Conservation (phyloP, 2,888 invertebrate genomes). For the Listrodromus nycthemerus region DNA sequence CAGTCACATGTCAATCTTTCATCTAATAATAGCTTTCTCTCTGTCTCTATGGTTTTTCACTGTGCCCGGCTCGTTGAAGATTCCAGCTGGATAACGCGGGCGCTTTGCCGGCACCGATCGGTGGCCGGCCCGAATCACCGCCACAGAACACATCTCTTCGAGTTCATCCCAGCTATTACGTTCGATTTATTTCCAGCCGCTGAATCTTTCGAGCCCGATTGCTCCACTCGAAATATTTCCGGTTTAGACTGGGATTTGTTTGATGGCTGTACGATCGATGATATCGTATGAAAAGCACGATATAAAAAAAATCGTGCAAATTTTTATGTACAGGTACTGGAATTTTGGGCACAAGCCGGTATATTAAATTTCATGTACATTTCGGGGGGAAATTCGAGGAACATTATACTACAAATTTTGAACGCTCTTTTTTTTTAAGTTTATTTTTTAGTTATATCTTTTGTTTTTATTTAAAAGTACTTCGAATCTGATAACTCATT, state of each 20-base stretch:
- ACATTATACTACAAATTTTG: not conserved
- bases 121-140: not conserved
- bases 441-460: no score
- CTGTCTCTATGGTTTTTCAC: conserved; percentile 22
- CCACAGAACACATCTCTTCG: not conserved
- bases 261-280: not conserved
- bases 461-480: no score
- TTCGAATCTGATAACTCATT: no score
- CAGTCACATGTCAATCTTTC: conserved; percentile 72
- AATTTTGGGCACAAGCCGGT: no score
- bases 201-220: not conserved
- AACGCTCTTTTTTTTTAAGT: no score
- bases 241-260: not conserved
- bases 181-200: conserved; percentile 6
- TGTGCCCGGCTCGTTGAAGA: not conserved
- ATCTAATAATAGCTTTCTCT: conserved; percentile 68
- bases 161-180: not conserved
- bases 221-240: not conserved
- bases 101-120: conserved; percentile 13
- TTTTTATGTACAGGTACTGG: no score
- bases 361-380: no score
- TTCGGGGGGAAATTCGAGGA: no score
- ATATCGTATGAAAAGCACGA: not conserved
- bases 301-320: no score
- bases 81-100: conserved; percentile 17